phyloP scores from a whole-genome alignment of 1,140 invertebrate species.

The Semibalanus balanoides region DNA sequence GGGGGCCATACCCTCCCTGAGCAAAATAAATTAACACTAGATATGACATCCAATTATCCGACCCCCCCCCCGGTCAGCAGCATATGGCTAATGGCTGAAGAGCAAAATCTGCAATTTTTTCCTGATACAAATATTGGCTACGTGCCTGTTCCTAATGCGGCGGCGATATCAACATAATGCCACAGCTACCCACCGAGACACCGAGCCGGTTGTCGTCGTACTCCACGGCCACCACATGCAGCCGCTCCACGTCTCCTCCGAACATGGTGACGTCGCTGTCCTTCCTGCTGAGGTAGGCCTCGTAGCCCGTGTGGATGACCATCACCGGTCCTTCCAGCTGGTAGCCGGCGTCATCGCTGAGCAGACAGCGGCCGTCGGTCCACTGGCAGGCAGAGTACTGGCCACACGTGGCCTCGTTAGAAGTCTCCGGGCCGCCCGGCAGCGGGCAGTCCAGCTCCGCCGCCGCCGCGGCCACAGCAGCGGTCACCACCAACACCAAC shows the following conservation, averaged over 20 bases:
- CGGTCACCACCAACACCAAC: neutral
- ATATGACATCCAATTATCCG: too few species aligned
- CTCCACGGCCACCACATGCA: constrained; percentile 13
- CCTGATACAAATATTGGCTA: too few species aligned
- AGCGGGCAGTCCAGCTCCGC: neutral
- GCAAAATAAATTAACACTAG: too few species aligned
- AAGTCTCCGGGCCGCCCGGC: neutral
- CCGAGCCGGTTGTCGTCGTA: constrained; percentile 14
- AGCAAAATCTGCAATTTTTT: too few species aligned
- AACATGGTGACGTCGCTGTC: constrained; percentile 14
- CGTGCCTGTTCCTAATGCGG: too few species aligned
- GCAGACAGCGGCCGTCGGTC: neutral
- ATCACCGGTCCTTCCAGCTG: neutral
- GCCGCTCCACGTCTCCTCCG: constrained; percentile 9
- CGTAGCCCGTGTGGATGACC: neutral
- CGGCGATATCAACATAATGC: too few species aligned
- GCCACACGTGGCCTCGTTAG: neutral
- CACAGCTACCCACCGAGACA: constrained; percentile 15
- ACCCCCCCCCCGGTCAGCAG: too few species aligned
- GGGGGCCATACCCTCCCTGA: too few species aligned
- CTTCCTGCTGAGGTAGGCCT: neutral
- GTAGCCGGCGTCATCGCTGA: neutral
- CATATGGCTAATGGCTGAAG: too few species aligned
- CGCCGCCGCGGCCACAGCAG: too few species aligned
- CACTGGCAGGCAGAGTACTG: neutral